phyloP scores from a whole-genome alignment of 1,140 invertebrate genomes.

The Drosophila kohkoa region DNA sequence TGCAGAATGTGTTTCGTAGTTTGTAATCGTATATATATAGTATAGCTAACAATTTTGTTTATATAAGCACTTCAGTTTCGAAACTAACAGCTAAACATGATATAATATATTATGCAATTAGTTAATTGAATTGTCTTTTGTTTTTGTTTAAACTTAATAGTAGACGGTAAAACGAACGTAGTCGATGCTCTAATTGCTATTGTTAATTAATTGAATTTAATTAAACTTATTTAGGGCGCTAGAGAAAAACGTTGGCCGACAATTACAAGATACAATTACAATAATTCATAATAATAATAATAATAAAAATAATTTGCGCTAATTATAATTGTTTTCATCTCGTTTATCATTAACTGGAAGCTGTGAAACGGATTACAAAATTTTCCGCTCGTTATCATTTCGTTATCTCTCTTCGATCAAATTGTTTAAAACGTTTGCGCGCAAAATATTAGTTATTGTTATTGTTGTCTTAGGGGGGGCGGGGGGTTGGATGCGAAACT shows the following conservation, averaged over 20 bases:
- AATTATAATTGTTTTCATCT: constrained; percentile 47
- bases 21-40: constrained; percentile 18
- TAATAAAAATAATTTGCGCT: constrained; percentile 72
- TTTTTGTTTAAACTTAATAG: constrained; percentile 42
- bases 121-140: constrained; percentile 18
- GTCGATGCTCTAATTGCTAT: constrained; percentile 17
- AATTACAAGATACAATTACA: constrained; percentile 43
- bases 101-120: constrained; percentile 33
- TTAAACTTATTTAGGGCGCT: constrained; percentile 23
- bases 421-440: constrained; percentile 17
- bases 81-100: constrained; percentile 54
- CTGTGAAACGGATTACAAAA: constrained; percentile 50
- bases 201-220: constrained; percentile 22
- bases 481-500: constrained; percentile 5
- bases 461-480: not conserved
- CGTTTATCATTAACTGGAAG: constrained; percentile 66
- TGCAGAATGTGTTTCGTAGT: constrained; percentile 53
- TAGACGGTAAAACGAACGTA: constrained; percentile 41
- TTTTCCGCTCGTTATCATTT: not conserved
- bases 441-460: constrained; percentile 16
- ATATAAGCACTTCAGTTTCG: constrained; percentile 80
- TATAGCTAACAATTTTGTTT: constrained; percentile 70
- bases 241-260: constrained; percentile 30
- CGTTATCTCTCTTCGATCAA: not conserved
- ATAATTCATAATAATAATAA: constrained; percentile 44